Evolutionary conservation across 1,140 invertebrate genomes (phyloP).

Genomic region (Plectus sambesii): DNA sequence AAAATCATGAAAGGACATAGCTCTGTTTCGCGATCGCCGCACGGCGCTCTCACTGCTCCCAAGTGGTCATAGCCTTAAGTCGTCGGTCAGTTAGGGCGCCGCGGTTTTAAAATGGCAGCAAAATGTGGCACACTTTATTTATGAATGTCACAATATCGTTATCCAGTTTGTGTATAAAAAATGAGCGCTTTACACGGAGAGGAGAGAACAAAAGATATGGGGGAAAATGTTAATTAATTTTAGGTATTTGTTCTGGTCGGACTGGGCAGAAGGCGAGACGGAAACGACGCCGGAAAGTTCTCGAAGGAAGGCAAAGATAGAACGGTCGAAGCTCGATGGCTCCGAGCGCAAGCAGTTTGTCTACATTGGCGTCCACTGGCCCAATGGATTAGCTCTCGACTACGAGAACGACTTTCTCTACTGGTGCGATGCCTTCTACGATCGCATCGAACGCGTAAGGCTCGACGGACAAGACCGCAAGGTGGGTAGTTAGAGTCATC

Average conservation of each 20-base stretch:
- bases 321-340: constrained; percentile 53
- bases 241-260: constrained; percentile 52
- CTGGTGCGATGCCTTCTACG: constrained; percentile 53
- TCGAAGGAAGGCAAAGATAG: constrained; percentile 46
- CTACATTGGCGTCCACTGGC: constrained; percentile 48
- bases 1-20: no score
- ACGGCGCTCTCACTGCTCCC: no score
- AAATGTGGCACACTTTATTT: no score
- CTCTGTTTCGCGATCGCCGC: no score
- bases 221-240: constrained; percentile 23
- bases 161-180: no score
- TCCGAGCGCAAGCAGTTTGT: constrained; percentile 47
- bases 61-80: no score
- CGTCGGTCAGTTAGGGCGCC: no score
- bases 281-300: constrained; percentile 12
- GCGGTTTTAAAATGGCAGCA: no score
- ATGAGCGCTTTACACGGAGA: no score
- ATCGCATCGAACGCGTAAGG: constrained; percentile 68
- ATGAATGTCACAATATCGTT: no score
- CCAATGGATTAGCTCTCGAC: constrained; percentile 54
- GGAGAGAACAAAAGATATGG: no score
- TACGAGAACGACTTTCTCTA: constrained; percentile 49
- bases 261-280: constrained; percentile 46
- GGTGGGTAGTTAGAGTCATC: constrained; percentile 45
- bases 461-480: constrained; percentile 66